A percentile compares a stretch with the other conserved stretches of the same genome.
phyloP scores from a whole-genome alignment of 2,113 vertebrate species.

The Eulacestoma nigropectus region DNA sequence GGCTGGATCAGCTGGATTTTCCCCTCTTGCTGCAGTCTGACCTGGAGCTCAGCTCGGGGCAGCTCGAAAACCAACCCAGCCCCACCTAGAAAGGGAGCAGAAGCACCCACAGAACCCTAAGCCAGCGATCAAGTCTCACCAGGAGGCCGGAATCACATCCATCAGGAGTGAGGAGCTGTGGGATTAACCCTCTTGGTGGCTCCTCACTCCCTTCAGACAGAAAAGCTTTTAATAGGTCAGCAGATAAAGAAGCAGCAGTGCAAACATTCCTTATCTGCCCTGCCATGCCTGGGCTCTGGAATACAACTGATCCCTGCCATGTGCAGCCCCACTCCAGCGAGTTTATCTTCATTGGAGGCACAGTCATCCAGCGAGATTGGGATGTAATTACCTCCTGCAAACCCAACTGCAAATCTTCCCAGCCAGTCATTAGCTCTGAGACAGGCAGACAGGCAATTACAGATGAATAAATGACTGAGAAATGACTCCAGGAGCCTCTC shows the following conservation, averaged over 20 bases:
- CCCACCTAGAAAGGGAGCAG: not conserved
- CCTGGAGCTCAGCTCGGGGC: not conserved
- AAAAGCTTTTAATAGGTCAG: constrained; percentile 58
- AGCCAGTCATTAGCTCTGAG: constrained; percentile 65
- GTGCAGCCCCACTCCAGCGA: constrained; percentile 46
- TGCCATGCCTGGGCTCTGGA: constrained; percentile 59
- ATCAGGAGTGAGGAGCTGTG: constrained; percentile 37
- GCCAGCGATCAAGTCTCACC: not conserved
- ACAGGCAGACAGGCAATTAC: constrained; percentile 71
- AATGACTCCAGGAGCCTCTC: constrained; percentile 49
- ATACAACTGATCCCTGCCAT: constrained; percentile 45
- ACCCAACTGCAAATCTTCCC: constrained; percentile 67
- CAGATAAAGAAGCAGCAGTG: constrained; percentile 20
- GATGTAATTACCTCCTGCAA: constrained; percentile 65
- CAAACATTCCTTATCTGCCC: constrained; percentile 61
- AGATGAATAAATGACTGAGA: constrained; percentile 66
- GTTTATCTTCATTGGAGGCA: constrained; percentile 61
- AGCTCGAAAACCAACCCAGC: not conserved
- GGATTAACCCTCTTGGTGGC: constrained; percentile 25
- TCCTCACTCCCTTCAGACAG: constrained; percentile 17
- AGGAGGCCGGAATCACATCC: not conserved
- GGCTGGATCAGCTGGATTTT: not conserved
- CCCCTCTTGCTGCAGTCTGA: not conserved
- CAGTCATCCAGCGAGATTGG: constrained; percentile 56
- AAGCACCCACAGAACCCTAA: not conserved